Evolutionary conservation across 2,797 vertebrate species (phyloP), one percentile per base, ranked within the genome.

Genomic region (Onychomys arenicola): DNA sequence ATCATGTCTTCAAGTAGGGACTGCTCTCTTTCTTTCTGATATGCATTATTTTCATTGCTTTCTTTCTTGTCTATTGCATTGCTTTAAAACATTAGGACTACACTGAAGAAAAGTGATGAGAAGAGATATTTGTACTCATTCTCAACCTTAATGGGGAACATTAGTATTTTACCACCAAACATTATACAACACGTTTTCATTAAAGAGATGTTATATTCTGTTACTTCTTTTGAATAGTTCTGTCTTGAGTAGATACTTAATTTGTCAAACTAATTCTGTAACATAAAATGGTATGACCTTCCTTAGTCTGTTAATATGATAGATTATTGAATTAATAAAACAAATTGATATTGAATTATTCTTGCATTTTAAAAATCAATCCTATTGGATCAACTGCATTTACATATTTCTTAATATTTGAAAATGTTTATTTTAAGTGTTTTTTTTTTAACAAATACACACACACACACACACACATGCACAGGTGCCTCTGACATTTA

Each of bases 341-440:
- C 19, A 81, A 92, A 95, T 92, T 89, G 29, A 91, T 83, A 63
- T 57, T 63, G 29, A 94, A 81, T 94, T 43, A 95, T 3, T 27
- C 11, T 96, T 92, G 27, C 6, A 55, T 88, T 81, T 5, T 57
- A 93, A 27, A 49, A 92, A 85, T 90, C 92, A 93, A 46, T 25
- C 27, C 55, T 16, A 86, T 9, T 43, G 82, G 4, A 34, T 59
- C 16, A 21, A 69, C 32, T 34, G n/a, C 46, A 80, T 75, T 27
- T 83, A 71, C 67, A 73, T 46, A 34, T 88, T 71, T 16, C 14
- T 93, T 80, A 92, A 77, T 91, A 49, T 95, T 93, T 96, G 27
- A 63, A 52, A 89, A 83, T 86, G 5, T 75, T 96, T 91, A 84
- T 14, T 76, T 81, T 75, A 90, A 32, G 7, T 32, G 49, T 52